Percentiles rank a stretch among this genome's conserved stretches.
These are phyloP conservation scores for Lates japonicus DNA, from an alignment of 2,797 vertebrate species.

Conservation along the genomic window DNA sequence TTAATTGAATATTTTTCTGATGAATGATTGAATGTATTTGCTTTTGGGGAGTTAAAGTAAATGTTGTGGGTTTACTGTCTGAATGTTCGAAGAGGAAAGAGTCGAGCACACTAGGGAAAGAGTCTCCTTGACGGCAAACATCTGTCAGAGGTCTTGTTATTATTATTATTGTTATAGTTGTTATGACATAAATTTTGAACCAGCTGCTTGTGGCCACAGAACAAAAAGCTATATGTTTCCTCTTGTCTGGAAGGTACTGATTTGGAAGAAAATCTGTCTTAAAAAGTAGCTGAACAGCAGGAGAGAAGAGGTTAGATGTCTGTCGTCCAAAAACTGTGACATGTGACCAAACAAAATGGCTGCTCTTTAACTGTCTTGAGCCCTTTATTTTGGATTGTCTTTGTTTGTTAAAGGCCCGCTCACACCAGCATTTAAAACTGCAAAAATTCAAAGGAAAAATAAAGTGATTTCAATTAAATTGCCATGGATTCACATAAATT, in stretches of 20 bases:
- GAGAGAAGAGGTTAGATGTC: neutral
- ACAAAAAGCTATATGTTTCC: neutral
- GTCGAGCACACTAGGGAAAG: conserved; percentile 29
- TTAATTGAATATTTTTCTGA: conserved; percentile 69
- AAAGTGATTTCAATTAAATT: neutral
- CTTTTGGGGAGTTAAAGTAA: conserved; percentile 38
- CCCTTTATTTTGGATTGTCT: neutral
- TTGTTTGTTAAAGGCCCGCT: neutral
- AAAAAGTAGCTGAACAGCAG: too few species aligned
- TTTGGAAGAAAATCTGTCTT: neutral
- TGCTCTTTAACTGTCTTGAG: neutral
- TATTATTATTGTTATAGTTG: too few species aligned
- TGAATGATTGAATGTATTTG: conserved; percentile 76
- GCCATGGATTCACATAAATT: too few species aligned
- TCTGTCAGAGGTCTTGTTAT: neutral
- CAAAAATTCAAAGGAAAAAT: neutral
- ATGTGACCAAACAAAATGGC: neutral
- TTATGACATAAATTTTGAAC: neutral
- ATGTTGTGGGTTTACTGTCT: conserved; percentile 42
- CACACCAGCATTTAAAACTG: neutral
- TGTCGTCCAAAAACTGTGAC: neutral
- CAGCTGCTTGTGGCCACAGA: neutral
- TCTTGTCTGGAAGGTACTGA: neutral
- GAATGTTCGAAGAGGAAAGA: conserved; percentile 65
- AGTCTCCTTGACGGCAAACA: neutral